Base-by-base conservation (phyloP, 2,113 vertebrate genomes). In the Semnornis frantzii region DNA sequence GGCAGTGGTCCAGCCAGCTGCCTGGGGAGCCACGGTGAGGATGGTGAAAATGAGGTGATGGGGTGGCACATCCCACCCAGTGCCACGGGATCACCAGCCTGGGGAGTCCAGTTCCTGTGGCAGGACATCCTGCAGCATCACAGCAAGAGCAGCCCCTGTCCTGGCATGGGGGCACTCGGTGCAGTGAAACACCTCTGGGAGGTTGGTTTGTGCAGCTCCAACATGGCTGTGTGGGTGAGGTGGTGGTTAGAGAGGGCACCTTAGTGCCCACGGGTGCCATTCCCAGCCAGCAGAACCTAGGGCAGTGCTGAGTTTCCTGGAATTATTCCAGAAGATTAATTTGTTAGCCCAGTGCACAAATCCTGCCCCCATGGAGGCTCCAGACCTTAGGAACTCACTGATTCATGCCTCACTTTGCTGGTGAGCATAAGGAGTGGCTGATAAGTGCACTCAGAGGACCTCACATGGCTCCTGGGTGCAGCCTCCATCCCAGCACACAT, bases 21-120 rank as follows among this genome's bases (percentile, higher is more conserved):
- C 48, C 66, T 12, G 27, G 28, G 63, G 31, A 59, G 10, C 6
- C 0, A 0, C 2, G 0, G 31, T 13, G 27, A 25, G 24, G 1
- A 3, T 1, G 3, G 37, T 46, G 82, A 57, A 23, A 64, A 54
- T 17, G 24, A 57, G 24, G 71, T 18, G 37, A 52, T 12, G 27
- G 65, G 27, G 33, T n/a, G 37, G 21, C 7, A 2, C 28, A 12
- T 46, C 44, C 44, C 30, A 10, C 5, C 24, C 0, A 1, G 6
- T 3, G 25, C 48, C 1, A 2, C 5, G 24, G n/a, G 30, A 24
- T 60, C 4, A 3, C 44, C 0, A 4, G 34, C 39, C 17, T 5
- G 3, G 50, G 52, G 54, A 68, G 12, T 31, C 12, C 0, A 0
- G 15, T 8, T 44, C 52, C 16, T 15, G 9, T 8, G 28, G 15